Base-by-base conservation (phyloP, 2,797 vertebrate species). In the Coregonus sp. region DNA sequence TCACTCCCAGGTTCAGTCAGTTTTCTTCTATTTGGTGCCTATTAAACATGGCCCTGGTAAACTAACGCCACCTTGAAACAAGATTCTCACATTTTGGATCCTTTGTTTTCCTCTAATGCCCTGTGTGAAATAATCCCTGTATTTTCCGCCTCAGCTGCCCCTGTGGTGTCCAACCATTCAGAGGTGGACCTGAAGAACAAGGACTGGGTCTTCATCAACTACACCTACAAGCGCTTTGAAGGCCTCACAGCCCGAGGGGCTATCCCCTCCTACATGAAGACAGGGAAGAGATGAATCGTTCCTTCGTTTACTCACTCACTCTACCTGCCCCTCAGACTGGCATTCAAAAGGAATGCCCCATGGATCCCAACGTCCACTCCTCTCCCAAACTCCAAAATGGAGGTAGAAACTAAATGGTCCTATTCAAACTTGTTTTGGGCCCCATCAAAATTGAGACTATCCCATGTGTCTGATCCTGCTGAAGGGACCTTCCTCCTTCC, bases 131-230 rank as follows among this genome's bases (percentile, higher is more conserved):
- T 16, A 29, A 70, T 40, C 12, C n/a, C 73, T 73, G 20, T 25
- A 2, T 47, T 70, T 83, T 84, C 56, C 86, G 0, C 54, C 91
- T 90, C 91, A 93, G 94, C 89, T 66, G 88, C 95, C 4, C 86
- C 87, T 18, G 84, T 85, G 4, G 92, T 91, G 72, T 96, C 95
- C 83, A 97, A 95, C 82, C 97, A 98, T 75, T 95, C 96, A 0
- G 97, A 99, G 88, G 93, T 92, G 0, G 97, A 99, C 89, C 96
- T 97, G 91, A 99, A 99, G 94, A 99, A 97, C 94, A 99, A 99
- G 81, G 98, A 99, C 94, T 99, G 98, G 98, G 98, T 99, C 88
- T 99, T 99, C 90, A 95, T 99, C 89, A 99, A 99, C 89, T 99
- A 99, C 91, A 99, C 98, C 2, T 99, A 99, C 92, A 99, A 99